Conservation (phyloP, 2,797 vertebrate genomes). For the Uromys caudimaculatus region DNA sequence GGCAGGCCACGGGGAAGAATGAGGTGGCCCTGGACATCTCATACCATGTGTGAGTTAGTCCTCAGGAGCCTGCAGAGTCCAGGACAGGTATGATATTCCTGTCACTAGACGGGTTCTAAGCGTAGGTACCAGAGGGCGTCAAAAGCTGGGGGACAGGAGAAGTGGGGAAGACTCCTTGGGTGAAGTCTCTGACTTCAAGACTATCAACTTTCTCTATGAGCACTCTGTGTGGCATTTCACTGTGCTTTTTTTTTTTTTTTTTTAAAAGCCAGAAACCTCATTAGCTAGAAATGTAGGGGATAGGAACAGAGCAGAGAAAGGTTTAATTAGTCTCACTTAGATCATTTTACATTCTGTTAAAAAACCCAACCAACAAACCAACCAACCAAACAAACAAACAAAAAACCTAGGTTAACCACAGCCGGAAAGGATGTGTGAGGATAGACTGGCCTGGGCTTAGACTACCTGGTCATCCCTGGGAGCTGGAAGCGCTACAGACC, state of each 20-base stretch:
- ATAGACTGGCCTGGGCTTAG: not conserved
- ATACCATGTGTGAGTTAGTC: not conserved
- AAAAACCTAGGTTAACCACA: not conserved
- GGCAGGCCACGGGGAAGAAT: not conserved
- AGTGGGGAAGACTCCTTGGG: not conserved
- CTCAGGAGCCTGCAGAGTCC: not conserved
- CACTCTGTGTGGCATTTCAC: slow-evolving; percentile 21
- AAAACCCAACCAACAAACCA: not conserved
- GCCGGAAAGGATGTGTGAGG: not conserved
- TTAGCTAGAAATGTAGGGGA: slow-evolving; percentile 57
- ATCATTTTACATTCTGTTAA: not conserved
- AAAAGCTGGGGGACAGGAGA: not conserved
- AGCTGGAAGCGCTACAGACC: not conserved
- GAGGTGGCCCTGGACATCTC: not conserved
- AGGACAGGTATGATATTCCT: not conserved
- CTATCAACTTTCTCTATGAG: not conserved
- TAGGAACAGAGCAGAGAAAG: slow-evolving; percentile 30
- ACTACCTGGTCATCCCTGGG: accelerated
- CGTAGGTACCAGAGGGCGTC: not conserved
- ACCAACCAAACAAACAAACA: not conserved
- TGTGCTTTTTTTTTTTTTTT: not conserved
- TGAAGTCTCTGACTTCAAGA: not conserved
- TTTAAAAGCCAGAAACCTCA: slow-evolving; percentile 41
- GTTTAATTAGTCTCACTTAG: slow-evolving; percentile 34
- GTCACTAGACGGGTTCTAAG: not conserved